Base-by-base conservation (phyloP, 1,140 invertebrate genomes). In the Drosophila sproati region DNA sequence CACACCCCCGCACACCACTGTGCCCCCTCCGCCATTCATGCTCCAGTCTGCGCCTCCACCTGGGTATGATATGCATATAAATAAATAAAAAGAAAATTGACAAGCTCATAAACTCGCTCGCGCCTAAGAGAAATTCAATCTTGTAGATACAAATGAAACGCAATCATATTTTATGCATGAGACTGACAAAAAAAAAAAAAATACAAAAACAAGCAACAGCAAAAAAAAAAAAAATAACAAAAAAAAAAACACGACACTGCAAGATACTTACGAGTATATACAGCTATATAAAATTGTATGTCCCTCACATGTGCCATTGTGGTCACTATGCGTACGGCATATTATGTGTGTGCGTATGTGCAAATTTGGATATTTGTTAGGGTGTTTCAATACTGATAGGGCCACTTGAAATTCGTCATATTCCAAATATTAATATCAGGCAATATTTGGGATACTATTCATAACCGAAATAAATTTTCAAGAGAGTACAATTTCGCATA, bases 161-260 rank as follows among this genome's bases (percentile, higher is more conserved):
- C 85, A 88, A 88, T 88, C 85, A 88, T 88, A 89, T 88, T 88
- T 88, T 88, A 88, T 88, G 85, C 73, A 88, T 85, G 85, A 67
- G 72, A 66, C 80, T 73, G 62, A 70, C 74, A 71, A 79, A 77
- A 76, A 66, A 54, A 55, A 48, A 34, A 72, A 57, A 43, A 35
- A 50, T 6, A 45, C 41, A 41, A 43, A 8, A 45, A 55, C 28
- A 60, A 31, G 37, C 12, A 31, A 64, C 47, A 48, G 35, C 45
- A 45, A 51, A 41, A 35, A 43, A 51, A 72, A 45, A 5, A 51
- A 34, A 4, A 59, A 47, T 12, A 35, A 70, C 56, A 61, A 68
- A 48, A 67, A 34, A 61, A 64, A 68, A 48, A 67, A 34, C 28
- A 43, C 43, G 31, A 35, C 54, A 62, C 34, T 73, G 61, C 72